These are phyloP conservation scores for Parotia lawesii DNA, from an alignment of 2,113 vertebrate species.

Conservation along the genomic window DNA sequence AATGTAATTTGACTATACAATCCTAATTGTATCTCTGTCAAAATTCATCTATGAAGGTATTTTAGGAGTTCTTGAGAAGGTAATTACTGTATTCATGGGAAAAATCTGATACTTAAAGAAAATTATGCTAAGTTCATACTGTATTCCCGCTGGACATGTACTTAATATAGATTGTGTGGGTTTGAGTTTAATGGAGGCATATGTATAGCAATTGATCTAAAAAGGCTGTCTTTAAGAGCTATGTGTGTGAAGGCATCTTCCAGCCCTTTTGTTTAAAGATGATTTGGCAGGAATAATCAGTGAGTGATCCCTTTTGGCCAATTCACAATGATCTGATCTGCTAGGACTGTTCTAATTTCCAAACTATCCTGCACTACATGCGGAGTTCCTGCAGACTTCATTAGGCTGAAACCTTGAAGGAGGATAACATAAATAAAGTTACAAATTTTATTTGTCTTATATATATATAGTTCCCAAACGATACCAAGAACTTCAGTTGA, in stretches of 20 bases:
- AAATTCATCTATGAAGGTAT: background rate
- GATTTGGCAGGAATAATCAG: background rate
- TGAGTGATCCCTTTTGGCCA: background rate
- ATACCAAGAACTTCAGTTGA: background rate
- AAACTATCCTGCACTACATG: background rate
- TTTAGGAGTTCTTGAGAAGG: background rate
- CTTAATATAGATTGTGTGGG: background rate
- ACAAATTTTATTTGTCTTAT: background rate
- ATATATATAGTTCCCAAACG: background rate
- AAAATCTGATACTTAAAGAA: background rate
- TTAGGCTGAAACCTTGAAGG: background rate
- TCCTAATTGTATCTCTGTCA: background rate
- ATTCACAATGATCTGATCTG: background rate
- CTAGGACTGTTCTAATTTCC: background rate
- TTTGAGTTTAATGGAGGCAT: background rate
- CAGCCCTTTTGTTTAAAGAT: background rate
- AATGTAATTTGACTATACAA: background rate
- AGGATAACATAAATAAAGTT: background rate
- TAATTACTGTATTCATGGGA: background rate
- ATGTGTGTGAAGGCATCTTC: fast-evolving
- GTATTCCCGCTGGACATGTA: background rate
- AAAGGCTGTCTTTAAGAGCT: background rate
- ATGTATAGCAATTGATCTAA: background rate
- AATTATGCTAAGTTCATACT: background rate
- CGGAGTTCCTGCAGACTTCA: background rate